Conservation (phyloP, 2,888 invertebrate genomes). For the Heteropelma amictum region DNA sequence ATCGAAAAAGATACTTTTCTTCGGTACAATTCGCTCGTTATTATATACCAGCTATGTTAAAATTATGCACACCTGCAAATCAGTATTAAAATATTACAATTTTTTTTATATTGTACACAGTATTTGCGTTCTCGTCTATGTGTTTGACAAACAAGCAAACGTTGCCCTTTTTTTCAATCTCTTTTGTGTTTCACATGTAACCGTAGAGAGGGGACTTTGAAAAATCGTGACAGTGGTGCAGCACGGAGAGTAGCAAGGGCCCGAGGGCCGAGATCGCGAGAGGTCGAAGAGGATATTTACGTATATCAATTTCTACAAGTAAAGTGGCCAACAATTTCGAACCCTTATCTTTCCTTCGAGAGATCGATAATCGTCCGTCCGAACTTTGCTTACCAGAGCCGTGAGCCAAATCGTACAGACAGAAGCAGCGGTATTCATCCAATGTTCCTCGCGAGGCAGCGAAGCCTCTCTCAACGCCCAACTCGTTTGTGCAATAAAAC, state of each 20-base stretch:
- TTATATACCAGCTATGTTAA: slow-evolving; percentile 74
- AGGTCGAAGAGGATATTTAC: slow-evolving; percentile 46
- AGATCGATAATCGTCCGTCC: slow-evolving; percentile 41
- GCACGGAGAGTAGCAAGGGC: not conserved
- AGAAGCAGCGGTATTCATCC: slow-evolving; percentile 25
- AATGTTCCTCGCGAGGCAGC: slow-evolving; percentile 4
- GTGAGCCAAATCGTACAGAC: slow-evolving; percentile 44
- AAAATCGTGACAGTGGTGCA: slow-evolving; percentile 29
- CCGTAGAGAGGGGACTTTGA: slow-evolving; percentile 32
- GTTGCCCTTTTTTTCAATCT: slow-evolving; percentile 9
- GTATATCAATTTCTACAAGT: slow-evolving; percentile 30
- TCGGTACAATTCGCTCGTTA: slow-evolving; percentile 73
- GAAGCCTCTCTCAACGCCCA: not conserved
- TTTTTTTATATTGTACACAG: slow-evolving; percentile 77
- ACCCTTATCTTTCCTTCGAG: slow-evolving; percentile 5
- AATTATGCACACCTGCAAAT: slow-evolving; percentile 78
- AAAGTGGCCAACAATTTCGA: slow-evolving; percentile 20
- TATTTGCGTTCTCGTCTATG: slow-evolving; percentile 50
- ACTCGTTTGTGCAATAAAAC: not conserved
- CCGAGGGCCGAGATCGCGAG: slow-evolving; percentile 20
- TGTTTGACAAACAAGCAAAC: slow-evolving; percentile 45
- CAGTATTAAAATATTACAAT: slow-evolving; percentile 79
- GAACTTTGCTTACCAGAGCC: slow-evolving; percentile 39
- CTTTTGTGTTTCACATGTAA: slow-evolving; percentile 28
- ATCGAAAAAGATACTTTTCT: slow-evolving; percentile 66